Percentiles rank a stretch among this genome's conserved stretches.
Conservation (phyloP, 2,113 vertebrate genomes). For the Prinia subflava region DNA sequence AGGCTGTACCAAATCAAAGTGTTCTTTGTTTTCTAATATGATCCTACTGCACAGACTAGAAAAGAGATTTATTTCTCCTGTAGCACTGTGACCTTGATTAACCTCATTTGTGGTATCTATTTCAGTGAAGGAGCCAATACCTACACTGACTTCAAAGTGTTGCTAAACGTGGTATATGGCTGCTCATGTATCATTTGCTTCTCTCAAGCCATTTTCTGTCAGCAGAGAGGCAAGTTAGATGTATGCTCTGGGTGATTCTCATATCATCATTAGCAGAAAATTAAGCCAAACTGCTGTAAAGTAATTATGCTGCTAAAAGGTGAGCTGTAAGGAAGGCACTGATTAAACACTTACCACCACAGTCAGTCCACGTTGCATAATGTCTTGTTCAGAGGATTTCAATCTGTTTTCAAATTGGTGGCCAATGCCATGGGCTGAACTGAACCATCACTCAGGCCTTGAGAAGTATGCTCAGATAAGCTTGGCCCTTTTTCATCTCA, state of each 20-base stretch:
- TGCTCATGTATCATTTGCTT: background rate
- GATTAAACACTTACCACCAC: background rate
- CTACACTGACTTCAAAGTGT: background rate
- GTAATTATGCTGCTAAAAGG: background rate
- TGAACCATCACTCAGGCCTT: background rate
- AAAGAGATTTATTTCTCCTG: background rate
- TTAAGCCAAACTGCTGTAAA: background rate
- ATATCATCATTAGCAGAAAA: background rate
- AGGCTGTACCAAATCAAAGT: background rate
- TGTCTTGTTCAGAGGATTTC: background rate
- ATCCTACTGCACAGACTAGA: background rate
- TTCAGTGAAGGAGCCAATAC: background rate
- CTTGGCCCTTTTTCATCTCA: background rate
- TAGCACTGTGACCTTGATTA: background rate
- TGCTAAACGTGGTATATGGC: background rate
- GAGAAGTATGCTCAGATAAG: background rate
- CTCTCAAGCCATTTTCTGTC: constrained; percentile 16
- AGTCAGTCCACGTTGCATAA: background rate
- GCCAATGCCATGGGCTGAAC: background rate
- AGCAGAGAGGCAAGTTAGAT: background rate
- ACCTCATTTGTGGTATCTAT: background rate
- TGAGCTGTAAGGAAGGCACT: background rate
- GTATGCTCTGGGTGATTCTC: background rate
- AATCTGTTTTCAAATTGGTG: background rate
- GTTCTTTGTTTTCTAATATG: background rate